Conservation (phyloP, 1,140 invertebrate genomes). For the Drosophila carrolli region DNA sequence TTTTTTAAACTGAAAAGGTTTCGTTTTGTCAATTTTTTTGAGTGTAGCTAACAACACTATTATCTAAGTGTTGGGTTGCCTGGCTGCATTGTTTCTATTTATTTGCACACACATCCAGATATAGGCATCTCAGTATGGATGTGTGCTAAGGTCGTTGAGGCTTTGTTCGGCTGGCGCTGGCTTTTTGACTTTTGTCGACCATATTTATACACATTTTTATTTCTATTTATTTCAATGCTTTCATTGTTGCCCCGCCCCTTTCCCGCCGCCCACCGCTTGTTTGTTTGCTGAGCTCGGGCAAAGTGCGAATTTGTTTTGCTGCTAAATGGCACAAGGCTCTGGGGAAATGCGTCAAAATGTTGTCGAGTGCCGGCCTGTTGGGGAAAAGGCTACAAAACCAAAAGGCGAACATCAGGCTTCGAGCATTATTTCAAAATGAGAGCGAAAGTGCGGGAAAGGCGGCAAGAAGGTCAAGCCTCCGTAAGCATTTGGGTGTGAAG, state of each 20-base stretch:
- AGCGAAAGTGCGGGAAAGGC: slow-evolving; percentile 22
- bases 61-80: slow-evolving; percentile 47
- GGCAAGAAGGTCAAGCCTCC: slow-evolving; percentile 50
- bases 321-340: slow-evolving; percentile 81
- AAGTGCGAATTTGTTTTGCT: slow-evolving; percentile 79
- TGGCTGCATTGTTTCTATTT: slow-evolving; percentile 56
- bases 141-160: slow-evolving; percentile 61
- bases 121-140: slow-evolving; percentile 28
- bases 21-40: neutral
- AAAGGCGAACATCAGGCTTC: slow-evolving; percentile 27
- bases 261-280: neutral
- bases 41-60: slow-evolving; percentile 51
- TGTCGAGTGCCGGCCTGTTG: slow-evolving; percentile 66
- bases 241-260: slow-evolving; percentile 24
- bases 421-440: slow-evolving; percentile 50
- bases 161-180: slow-evolving; percentile 57
- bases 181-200: slow-evolving; percentile 77
- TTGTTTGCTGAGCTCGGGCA: slow-evolving; percentile 49
- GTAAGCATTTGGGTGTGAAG: slow-evolving; percentile 34
- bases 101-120: slow-evolving; percentile 44
- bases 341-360: slow-evolving; percentile 79
- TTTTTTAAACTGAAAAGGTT: no score
- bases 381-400: slow-evolving; percentile 43
- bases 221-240: slow-evolving; percentile 72
- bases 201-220: slow-evolving; percentile 76